Percentiles rank a stretch among this genome's conserved stretches.
These are phyloP conservation scores for Tupaia chinensis DNA, from an alignment of 2,113 vertebrate genomes.

Conservation along the genomic window DNA sequence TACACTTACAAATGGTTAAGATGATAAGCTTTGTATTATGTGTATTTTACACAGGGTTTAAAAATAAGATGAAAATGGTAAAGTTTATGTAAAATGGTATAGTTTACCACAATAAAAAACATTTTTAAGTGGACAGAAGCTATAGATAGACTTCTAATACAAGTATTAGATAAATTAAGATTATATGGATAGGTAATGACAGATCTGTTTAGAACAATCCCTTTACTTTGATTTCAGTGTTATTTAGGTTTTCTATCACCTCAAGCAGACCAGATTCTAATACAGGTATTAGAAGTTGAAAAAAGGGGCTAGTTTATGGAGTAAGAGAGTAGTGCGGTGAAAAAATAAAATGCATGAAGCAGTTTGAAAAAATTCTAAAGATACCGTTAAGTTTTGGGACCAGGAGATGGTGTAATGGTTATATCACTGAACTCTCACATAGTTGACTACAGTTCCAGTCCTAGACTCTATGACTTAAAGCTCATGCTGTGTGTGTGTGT, in stretches of 20 bases:
- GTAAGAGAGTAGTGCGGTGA: background rate
- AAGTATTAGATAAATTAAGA: too few relatives aligned
- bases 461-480: too few relatives aligned
- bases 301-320: background rate
- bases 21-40: background rate
- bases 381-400: background rate
- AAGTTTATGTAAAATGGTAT: background rate
- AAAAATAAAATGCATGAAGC: slow-evolving; percentile 15
- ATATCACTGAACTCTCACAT: too few relatives aligned
- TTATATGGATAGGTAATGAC: too few relatives aligned
- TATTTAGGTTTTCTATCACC: too few relatives aligned
- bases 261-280: background rate
- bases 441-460: too few relatives aligned
- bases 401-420: too few relatives aligned
- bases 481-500: too few relatives aligned
- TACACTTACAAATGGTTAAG: background rate
- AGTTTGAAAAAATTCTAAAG: slow-evolving; percentile 38
- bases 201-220: too few relatives aligned
- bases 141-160: too few relatives aligned
- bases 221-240: too few relatives aligned
- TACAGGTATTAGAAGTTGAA: slow-evolving; percentile 29
- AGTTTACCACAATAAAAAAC: slow-evolving; percentile 25
- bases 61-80: background rate
- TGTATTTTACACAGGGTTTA: background rate
- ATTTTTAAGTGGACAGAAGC: too few relatives aligned